A percentile compares a stretch with the other conserved stretches of the same genome.
Evolutionary conservation across 2,888 invertebrate species (phyloP).

Genomic region (Beris morrisii): DNA sequence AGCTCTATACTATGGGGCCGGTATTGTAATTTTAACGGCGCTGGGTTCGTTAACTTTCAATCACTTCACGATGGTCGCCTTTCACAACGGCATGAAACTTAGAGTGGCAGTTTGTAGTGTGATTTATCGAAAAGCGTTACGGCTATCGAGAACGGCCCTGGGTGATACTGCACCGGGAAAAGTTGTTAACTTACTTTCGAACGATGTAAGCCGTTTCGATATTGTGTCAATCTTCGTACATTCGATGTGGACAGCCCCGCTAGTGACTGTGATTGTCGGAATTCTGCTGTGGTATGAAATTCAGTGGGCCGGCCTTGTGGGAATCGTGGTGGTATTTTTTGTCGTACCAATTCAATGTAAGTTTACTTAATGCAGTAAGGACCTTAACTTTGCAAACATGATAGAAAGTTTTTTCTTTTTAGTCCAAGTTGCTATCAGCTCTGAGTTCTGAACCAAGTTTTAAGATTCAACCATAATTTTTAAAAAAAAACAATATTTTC

Average conservation of each 20-base stretch:
- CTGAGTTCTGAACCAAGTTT: no score
- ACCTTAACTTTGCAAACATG: no score
- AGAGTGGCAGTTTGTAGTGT: slow-evolving; percentile 80
- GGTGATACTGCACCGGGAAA: slow-evolving; percentile 85
- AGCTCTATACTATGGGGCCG: slow-evolving; percentile 59
- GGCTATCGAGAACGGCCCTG: slow-evolving; percentile 68
- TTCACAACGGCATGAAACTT: slow-evolving; percentile 79
- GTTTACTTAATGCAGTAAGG: slow-evolving; percentile 4
- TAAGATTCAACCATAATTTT: no score
- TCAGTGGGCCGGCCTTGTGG: slow-evolving; percentile 68
- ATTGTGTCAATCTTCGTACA: slow-evolving; percentile 72
- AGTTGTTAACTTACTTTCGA: slow-evolving; percentile 84
- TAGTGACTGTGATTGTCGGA: slow-evolving; percentile 65
- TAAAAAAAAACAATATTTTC: no score
- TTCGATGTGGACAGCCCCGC: slow-evolving; percentile 80
- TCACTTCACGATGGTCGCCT: slow-evolving; percentile 70
- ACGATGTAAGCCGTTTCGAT: slow-evolving; percentile 86
- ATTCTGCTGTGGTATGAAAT: slow-evolving; percentile 71
- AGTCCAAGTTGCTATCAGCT: no score
- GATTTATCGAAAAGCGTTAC: slow-evolving; percentile 81
- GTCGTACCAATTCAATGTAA: slow-evolving; percentile 77
- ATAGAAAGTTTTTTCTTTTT: no score
- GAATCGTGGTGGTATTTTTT: slow-evolving; percentile 69
- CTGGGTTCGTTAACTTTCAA: slow-evolving; percentile 59
- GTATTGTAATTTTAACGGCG: slow-evolving; percentile 51